Evolutionary conservation across 1,140 invertebrate species (phyloP), one percentile per base, ranked within the genome.

Genomic region (Gryllus bimaculatus): DNA sequence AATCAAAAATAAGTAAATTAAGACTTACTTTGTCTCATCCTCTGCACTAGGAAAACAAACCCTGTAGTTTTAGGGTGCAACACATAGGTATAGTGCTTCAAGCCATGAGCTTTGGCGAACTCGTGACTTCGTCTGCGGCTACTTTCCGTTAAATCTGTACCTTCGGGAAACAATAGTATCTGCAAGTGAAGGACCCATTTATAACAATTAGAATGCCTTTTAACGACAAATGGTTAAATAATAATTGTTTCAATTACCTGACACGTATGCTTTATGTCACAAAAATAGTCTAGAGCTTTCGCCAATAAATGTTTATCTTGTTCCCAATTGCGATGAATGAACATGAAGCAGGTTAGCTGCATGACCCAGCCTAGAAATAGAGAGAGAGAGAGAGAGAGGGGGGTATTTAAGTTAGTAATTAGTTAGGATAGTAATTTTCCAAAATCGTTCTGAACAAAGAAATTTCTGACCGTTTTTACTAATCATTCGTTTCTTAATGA

Each of bases 51-150:
- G 82, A 91, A 94, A 66, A 88, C 89, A 86, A 96, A 96, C 1
- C 95, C 95, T 5, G 93, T 95, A 6, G 93, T 95, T 81, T 94
- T 91, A 0, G 95, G 95, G 86, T 97, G 95, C 0, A 97, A 86
- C 8, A 95, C 92, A 83, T 92, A 91, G 8, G 91, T 86, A 81
- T 95, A 95, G 74, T 86, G 84, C 84, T 89, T 83, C 39, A 95
- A 85, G 81, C 90, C 88, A 83, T 94, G 89, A 81, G 91, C 90
- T 13, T 86, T 84, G 2, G 95, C 95, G 86, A 90, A 96, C 75
- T 87, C 87, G 82, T 95, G 89, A 80, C 94, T 96, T 78, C 89
- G 91, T 54, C 85, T 86, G 81, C 91, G 92, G 78, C 93, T 95
- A 48, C 86, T 88, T n/a, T 86, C 85, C 21, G 93, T 94, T 47